Base-by-base conservation (phyloP, 2,888 invertebrate species). In the Phorcus lineatus region DNA sequence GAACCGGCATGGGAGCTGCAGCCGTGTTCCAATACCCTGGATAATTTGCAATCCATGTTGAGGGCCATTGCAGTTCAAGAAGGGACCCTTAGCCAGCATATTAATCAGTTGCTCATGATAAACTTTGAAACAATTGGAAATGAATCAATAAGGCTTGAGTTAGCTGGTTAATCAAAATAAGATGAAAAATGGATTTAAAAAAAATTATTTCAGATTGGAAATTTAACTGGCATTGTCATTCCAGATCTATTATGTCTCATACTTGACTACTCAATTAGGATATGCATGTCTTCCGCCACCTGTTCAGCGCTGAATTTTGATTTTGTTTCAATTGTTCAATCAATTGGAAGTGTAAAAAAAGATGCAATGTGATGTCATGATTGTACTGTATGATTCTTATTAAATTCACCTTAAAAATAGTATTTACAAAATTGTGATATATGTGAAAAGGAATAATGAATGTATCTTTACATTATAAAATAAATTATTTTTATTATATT, bases 1-100 rank as follows among this genome's bases (percentile, higher is more conserved):
- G 91, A 13, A 90, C 90, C 9, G 91, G 91, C 0, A 91, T 91
- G 91, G 91, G 91, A 57, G 91, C 91, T 22, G 91, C 91, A 2
- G 91, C 90, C 13, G 85, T 91, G 36, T 87, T 91, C 79, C 91
- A 91, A 79, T 88, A 90, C 77, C 86, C 88, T 22, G 89, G 88
- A 79, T 7, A 70, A 40, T 16, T 22, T 57, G 6, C 62, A 62
- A 62, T 62, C 28, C 28, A 40, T 36, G 22, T 13, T 74, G 19
- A 19, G 22, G 40, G 36, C 36, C 36, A 74, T 16, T 9, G 36
- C 0, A 13, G 28, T 17, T n/a, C 2, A 9, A 19, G 40, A 3
- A 40, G 17, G n/a, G 16, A 13, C 36, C n/a, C 9, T 19, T 6
- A 19, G 1, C 19, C 47, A 19, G 17, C 70, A n/a, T 28, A 19